A percentile compares a stretch with the other conserved stretches of the same genome.
Conservation (phyloP, 2,888 invertebrate genomes). For the Heliothis peltigera region DNA sequence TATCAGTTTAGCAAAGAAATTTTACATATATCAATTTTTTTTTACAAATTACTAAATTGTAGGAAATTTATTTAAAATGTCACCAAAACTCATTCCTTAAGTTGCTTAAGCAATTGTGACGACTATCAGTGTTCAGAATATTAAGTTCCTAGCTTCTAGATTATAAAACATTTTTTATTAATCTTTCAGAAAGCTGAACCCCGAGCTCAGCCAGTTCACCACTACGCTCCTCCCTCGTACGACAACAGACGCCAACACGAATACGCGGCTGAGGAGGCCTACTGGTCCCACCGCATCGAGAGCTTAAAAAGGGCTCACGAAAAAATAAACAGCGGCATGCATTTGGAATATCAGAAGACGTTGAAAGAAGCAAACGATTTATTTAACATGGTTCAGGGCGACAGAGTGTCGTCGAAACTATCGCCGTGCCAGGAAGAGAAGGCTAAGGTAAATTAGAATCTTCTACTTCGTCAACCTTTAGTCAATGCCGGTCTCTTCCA, state of each 20-base stretch:
- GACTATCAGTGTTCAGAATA: too few relatives aligned
- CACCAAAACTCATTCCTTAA: too few relatives aligned
- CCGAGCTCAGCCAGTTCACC: constrained; percentile 65
- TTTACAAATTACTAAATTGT: too few relatives aligned
- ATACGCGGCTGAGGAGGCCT: constrained; percentile 82
- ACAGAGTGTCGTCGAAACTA: constrained; percentile 78
- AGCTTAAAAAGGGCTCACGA: constrained; percentile 82
- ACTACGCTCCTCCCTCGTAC: constrained; percentile 74
- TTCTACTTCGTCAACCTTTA: too few relatives aligned
- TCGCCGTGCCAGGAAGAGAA: constrained; percentile 87
- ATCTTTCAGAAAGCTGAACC: constrained; percentile 78
- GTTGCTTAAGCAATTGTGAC: too few relatives aligned
- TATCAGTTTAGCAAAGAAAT: background rate
- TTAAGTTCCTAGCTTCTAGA: background rate
- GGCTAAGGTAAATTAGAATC: constrained; percentile 76
- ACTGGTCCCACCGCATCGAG: constrained; percentile 85
- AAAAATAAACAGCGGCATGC: constrained; percentile 83
- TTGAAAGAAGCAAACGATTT: constrained; percentile 84
- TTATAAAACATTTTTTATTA: background rate
- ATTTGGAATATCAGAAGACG: constrained; percentile 83
- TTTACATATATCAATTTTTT: too few relatives aligned
- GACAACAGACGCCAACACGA: constrained; percentile 76
- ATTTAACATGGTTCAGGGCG: constrained; percentile 76
- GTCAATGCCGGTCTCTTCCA: too few relatives aligned
- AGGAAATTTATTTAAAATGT: too few relatives aligned